Evolutionary conservation across 2,797 vertebrate genomes (phyloP).

Genomic region (Silurus lanzhouensis): DNA sequence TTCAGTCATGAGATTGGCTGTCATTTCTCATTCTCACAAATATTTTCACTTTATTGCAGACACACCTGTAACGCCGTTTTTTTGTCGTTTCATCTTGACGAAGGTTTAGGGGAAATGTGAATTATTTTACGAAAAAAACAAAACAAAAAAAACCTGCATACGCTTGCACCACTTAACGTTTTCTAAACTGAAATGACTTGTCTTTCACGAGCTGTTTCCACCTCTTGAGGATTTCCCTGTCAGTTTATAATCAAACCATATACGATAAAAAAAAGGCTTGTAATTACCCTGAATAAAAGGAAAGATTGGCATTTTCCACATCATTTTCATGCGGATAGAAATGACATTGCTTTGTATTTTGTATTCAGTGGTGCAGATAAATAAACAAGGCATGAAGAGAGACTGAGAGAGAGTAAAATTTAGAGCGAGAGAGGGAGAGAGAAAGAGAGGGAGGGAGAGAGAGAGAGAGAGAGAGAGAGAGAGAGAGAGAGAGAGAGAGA

Average conservation of each 20-base stretch:
- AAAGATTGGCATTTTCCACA: slow-evolving; percentile 85
- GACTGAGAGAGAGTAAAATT: slow-evolving; percentile 58
- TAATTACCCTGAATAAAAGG: slow-evolving; percentile 83
- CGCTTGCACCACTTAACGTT: not conserved
- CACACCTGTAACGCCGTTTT: slow-evolving; percentile 35
- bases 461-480: slow-evolving; percentile 41
- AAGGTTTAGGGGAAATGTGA: not conserved
- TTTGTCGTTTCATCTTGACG: not conserved
- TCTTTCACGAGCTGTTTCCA: slow-evolving; percentile 71
- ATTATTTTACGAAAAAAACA: not conserved
- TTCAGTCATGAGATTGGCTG: slow-evolving; percentile 31
- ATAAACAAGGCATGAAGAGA: slow-evolving; percentile 83
- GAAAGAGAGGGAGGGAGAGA: slow-evolving; percentile 52
- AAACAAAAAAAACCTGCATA: not conserved
- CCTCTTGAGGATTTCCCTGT: slow-evolving; percentile 71
- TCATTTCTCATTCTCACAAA: slow-evolving; percentile 50
- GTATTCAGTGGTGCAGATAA: slow-evolving; percentile 86
- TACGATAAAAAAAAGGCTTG: slow-evolving; percentile 79
- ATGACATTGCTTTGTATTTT: slow-evolving; percentile 84
- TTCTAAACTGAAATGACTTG: slow-evolving; percentile 36
- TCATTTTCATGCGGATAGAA: slow-evolving; percentile 83
- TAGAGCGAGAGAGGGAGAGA: slow-evolving; percentile 47
- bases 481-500: slow-evolving; percentile 48
- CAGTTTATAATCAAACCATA: slow-evolving; percentile 74
- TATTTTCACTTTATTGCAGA: slow-evolving; percentile 40